Evolutionary conservation across 2,113 vertebrate genomes (phyloP).

Genomic region (Arizona elegans): DNA sequence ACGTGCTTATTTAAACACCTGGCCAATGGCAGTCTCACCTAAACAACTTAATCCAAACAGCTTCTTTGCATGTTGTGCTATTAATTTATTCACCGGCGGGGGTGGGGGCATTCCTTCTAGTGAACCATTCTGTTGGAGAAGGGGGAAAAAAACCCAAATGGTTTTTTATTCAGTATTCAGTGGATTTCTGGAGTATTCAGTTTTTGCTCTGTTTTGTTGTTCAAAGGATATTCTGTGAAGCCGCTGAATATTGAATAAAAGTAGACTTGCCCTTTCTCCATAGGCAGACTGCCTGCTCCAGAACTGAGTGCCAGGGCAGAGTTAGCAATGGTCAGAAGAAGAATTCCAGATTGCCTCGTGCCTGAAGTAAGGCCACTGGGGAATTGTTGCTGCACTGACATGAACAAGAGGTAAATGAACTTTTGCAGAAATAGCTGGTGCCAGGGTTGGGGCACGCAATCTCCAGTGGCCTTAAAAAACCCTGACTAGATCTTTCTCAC

Average conservation of each 20-base stretch:
- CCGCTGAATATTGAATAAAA: conserved; percentile 13
- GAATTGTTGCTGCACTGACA: conserved; percentile 18
- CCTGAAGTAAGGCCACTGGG: neutral
- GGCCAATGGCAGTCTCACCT: neutral
- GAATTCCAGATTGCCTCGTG: neutral
- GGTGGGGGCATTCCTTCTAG: neutral
- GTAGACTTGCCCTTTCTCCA: neutral
- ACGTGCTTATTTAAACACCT: neutral
- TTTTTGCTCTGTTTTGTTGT: neutral
- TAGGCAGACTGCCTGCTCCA: conserved; percentile 18
- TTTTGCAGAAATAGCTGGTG: neutral
- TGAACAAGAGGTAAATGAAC: conserved; percentile 32
- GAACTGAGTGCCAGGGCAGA: neutral
- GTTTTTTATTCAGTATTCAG: conserved; percentile 8
- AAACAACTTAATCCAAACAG: neutral
- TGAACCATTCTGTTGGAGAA: neutral
- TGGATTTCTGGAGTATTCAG: neutral
- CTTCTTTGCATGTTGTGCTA: neutral
- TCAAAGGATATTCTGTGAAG: neutral
- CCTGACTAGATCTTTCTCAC: neutral
- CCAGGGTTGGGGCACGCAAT: neutral
- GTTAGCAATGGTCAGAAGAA: neutral
- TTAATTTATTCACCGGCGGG: neutral
- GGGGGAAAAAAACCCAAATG: neutral
- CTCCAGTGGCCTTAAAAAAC: neutral